A percentile compares a stretch with the other conserved stretches of the same genome.
phyloP scores from a whole-genome alignment of 2,888 invertebrate species.

The Myopa testacea region DNA sequence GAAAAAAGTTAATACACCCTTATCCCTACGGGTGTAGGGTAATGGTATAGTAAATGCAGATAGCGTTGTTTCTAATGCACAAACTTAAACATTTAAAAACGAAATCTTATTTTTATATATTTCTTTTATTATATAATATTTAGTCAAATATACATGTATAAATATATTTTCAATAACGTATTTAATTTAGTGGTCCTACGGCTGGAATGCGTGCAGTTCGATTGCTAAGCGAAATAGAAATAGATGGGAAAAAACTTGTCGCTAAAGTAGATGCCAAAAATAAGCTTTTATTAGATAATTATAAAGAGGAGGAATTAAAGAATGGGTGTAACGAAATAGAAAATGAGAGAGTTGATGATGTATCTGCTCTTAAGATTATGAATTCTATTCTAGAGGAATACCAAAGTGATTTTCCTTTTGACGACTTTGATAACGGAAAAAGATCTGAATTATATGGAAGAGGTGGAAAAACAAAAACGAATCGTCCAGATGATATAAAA shows the following conservation, averaged over 20 bases:
- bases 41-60: no score
- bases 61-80: no score
- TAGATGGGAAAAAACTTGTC: constrained; percentile 93
- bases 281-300: constrained; percentile 92
- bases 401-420: constrained; percentile 62
- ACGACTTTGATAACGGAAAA: constrained; percentile 57
- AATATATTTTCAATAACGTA: background rate
- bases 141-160: no score
- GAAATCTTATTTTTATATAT: no score
- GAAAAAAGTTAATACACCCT: no score
- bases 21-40: no score
- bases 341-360: constrained; percentile 73
- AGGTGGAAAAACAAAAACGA: constrained; percentile 54
- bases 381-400: constrained; percentile 86
- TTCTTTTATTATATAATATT: no score
- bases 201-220: constrained; percentile 94
- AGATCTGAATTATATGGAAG: constrained; percentile 58
- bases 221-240: constrained; percentile 89
- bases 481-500: constrained; percentile 62
- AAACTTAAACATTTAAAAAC: no score
- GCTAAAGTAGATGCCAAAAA: constrained; percentile 98
- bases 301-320: constrained; percentile 80
- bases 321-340: constrained; percentile 71
- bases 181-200: constrained; percentile 78
- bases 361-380: constrained; percentile 80